Evolutionary conservation across 2,888 invertebrate species (phyloP), one percentile per base, ranked within the genome.

Genomic region (Caenorhabditis sp.): DNA sequence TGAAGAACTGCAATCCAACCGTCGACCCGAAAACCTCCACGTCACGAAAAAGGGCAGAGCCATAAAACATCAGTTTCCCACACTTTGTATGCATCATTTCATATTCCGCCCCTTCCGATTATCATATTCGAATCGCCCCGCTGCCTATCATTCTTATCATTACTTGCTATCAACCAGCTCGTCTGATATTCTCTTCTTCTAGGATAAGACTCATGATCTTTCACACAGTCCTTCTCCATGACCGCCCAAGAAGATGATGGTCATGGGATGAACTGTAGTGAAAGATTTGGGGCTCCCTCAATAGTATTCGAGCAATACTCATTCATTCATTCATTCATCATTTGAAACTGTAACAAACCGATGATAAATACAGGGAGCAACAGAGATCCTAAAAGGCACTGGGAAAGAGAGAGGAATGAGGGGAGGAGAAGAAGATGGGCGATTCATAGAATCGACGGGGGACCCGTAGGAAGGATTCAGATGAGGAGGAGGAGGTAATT

Each of bases 311-410:
- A n/a, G n/a, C n/a, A n/a, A n/a, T n/a, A n/a, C n/a, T n/a, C n/a
- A n/a, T n/a, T n/a, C n/a, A n/a, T n/a, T n/a, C n/a, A n/a, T n/a
- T n/a, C 20, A 35, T 1, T 18, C n/a, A 37, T 9, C 32, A 32
- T 32, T 32, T 6, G 9, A 32, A 40, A 69, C 58, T 50, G 68
- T 58, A 69, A 53, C 35, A 35, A 3, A 53, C 40, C n/a, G 18
- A 35, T 32, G 44, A 61, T n/a, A n/a, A n/a, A n/a, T n/a, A n/a
- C 22, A 18, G n/a, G 58, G 64, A 64, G 64, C 64, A 64, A 53
- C 28, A 68, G 53, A 76, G 76, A 76, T 76, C 76, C 76, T 76
- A 76, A 18, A 76, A 76, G 76, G 76, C 76, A 76, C 76, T 76
- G 67, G 58, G 51, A 40, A 28, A 18, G 28, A 35, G 18, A n/a